Percentiles rank a stretch among this genome's conserved stretches.
phyloP scores from a whole-genome alignment of 1,140 invertebrate genomes.

The Drosophila guanche region DNA sequence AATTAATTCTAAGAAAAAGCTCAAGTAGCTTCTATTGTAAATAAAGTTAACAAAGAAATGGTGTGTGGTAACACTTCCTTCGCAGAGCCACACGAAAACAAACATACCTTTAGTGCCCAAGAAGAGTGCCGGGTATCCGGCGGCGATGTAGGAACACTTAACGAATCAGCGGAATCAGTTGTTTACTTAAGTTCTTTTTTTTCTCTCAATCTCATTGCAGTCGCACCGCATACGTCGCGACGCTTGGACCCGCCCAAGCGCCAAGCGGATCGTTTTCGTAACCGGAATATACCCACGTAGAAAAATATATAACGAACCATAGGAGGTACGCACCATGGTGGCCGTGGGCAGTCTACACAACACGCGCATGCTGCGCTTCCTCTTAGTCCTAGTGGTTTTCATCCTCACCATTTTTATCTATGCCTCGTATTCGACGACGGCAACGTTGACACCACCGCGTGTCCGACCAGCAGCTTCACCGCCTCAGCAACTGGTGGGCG shows the following conservation, averaged over 20 bases:
- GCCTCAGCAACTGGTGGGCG: slow-evolving; percentile 43
- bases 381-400: slow-evolving; percentile 72
- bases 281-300: too few relatives aligned
- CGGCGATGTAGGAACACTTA: slow-evolving; percentile 20
- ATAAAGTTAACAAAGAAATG: background rate
- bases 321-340: slow-evolving; percentile 36
- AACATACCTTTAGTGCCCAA: background rate
- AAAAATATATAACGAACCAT: background rate
- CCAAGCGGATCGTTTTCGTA: too few relatives aligned
- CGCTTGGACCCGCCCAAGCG: background rate
- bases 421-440: slow-evolving; percentile 77
- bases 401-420: slow-evolving; percentile 83
- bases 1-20: background rate
- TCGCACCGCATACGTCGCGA: slow-evolving; percentile 33
- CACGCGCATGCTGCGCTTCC: slow-evolving; percentile 78
- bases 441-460: slow-evolving; percentile 60
- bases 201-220: slow-evolving; percentile 40
- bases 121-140: too few relatives aligned
- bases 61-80: background rate
- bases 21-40: background rate
- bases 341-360: slow-evolving; percentile 72
- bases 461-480: slow-evolving; percentile 44
- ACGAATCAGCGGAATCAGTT: slow-evolving; percentile 48
- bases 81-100: background rate
- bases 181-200: slow-evolving; percentile 20